Base-by-base conservation (phyloP, 2,888 invertebrate species). In the Nasonia oneida region DNA sequence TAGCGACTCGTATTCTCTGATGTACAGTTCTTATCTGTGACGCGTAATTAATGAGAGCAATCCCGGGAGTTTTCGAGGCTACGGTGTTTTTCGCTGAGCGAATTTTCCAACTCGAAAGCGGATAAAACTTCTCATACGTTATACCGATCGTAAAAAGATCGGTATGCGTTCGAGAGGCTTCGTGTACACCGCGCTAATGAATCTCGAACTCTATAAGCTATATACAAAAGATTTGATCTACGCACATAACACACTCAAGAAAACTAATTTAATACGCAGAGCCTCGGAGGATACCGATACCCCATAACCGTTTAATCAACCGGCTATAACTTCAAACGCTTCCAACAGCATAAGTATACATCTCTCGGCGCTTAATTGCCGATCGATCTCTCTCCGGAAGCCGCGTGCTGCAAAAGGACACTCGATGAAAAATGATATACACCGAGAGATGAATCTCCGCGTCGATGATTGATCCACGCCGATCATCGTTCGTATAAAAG, bases 401-500 rank as follows among this genome's bases (percentile, higher is more conserved):
- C 47, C 10, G 12, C 12, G 29, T 29, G 29, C 29, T 29, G 12
- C 57, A 73, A 81, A 81, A 50, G 53, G 57, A 33, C 57, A 23
- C 8, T 10, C 6, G 2, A 33, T n/a, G 14, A 67, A 67, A 29
- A 67, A 67, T 67, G 3, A 67, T 37, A 37, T 37, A 37, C 37
- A 37, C 1, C 67, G 33, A 29, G 78, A 79, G 70, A 79, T 67
- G 23, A 15, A 14, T n/a, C 29, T 67, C 8, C 18, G 12, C 5
- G 12, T 29, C 78, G 18, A 47, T 79, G 53, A 71, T 70, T 42
- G 37, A 47, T 79, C 33, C 10, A 37, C 23, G 42, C 53, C 78
- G 61, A 70, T 79, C 64, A 70, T 79, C 67, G 1, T 14, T 14
- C n/a, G n/a, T 47, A 12, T 70, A 67, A 29, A 67, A 23, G 8